Evolutionary conservation across 2,797 vertebrate species (phyloP), one percentile per base, ranked within the genome.

Genomic region (Spinus pinus): DNA sequence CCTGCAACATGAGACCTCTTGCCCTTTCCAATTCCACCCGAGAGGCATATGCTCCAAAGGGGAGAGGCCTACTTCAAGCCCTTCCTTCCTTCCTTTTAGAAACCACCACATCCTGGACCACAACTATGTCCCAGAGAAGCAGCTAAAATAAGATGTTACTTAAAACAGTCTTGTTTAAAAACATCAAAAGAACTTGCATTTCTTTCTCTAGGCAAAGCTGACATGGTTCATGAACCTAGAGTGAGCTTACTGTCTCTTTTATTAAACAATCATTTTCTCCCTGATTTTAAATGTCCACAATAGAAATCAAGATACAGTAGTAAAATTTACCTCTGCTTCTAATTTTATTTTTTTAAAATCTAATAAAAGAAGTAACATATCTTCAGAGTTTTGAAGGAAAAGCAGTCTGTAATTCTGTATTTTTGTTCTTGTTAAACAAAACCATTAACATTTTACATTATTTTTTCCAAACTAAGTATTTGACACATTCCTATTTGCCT

Each of bases 1-100:
- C 98, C 98, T 97, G 97, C 97, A 98, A 98, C 94, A 96, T 90
- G 95, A 97, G 92, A 98, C 98, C 98, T 98, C 98, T 98, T 99
- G 98, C 98, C 98, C 98, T 98, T 97, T 97, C 89, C 96, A 97
- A 97, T 96, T 98, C 96, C 90, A 95, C 98, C 98, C 93, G 75
- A 97, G 98, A 98, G 98, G 98, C 98, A 98, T 95, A 97, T 95
- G 97, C 97, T 98, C 66, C 89, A 90, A 91, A 97, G 80, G 97
- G 97, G 97, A 94, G 94, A 93, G 87, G 93, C 97, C 97, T 96
- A 71, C 95, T 96, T 96, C 96, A 73, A 97, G 97, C 94, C 94
- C 94, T 96, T 92, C 81, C 97, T 98, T 97, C 97, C 98, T 98
- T 98, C 97, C 97, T 95, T 93, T 88, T 90, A 96, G 92, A 96